Base-by-base conservation (phyloP, 2,797 vertebrate species). In the Pteronotus mesoamericanus region DNA sequence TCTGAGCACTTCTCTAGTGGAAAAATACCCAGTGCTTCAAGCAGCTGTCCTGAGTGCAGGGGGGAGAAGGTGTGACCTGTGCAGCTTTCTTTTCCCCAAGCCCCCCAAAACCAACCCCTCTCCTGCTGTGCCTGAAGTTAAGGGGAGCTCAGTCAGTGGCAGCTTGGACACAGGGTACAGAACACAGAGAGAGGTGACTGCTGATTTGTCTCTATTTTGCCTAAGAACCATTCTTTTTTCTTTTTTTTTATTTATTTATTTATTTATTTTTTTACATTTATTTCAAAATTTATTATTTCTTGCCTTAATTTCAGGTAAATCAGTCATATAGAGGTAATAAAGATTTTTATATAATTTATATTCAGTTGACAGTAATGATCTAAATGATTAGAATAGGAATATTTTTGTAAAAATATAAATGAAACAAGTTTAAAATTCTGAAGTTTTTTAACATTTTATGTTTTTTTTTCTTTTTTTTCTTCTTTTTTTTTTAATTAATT, bases 21-120 rank as follows among this genome's bases (percentile, higher is more conserved):
- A 97, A 97, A 97, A 96, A 44, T 96, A 96, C 95, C 32, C 77
- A n/a, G 48, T 42, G 46, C 88, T 91, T 79, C 55, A 48, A 48
- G 42, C 59, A 48, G 59, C 39, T 37, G 64, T 79, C 53, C 80
- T 14, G 57, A 90, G 39, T 0, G 29, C 71, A 71, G 53, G 10
- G 46, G n/a, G 77, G 57, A 89, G 48, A 32, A 42, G 0, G 8
- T 74, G 37, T 46, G 48, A 61, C 16, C 5, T 4, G 1, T 6
- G 32, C 12, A 15, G 19, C 55, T 55, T 68, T 69, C 46, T 85
- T 93, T 64, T 55, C 55, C 39, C 24, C 34, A n/a, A 42, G 15
- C 39, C 44, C 71, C 68, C 71, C n/a, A 57, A 61, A 51, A 44
- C 14, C 44, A 44, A 44, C 26, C 19, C 16, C 26, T 93, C 91